Conservation (phyloP, 2,888 invertebrate species). For the Drosophila anomelani region DNA sequence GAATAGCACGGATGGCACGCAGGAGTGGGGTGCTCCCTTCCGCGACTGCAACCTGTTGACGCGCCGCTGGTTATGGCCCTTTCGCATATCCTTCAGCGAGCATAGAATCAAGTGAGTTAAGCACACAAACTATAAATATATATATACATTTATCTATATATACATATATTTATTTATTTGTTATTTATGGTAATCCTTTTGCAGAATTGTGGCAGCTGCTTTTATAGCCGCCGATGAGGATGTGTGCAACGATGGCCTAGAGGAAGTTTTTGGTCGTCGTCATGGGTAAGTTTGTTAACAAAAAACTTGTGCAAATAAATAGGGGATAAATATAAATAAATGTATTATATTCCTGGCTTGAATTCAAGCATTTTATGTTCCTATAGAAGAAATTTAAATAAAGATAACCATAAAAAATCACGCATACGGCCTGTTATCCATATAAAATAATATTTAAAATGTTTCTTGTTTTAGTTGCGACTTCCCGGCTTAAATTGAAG, state of each 20-base stretch:
- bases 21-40: slow-evolving; percentile 85
- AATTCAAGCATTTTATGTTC: neutral
- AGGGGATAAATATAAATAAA: neutral
- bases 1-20: slow-evolving; percentile 84
- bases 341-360: neutral
- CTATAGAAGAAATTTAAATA: neutral
- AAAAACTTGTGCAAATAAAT: neutral
- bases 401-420: neutral
- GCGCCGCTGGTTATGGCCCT: slow-evolving; percentile 85
- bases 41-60: slow-evolving; percentile 84
- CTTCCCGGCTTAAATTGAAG: no score
- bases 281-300: slow-evolving; percentile 84
- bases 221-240: slow-evolving; percentile 88
- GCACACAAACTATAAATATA: neutral
- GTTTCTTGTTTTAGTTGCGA: no score
- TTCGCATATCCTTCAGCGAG: slow-evolving; percentile 84
- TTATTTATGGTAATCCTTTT: slow-evolving; percentile 16
- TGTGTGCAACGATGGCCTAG: slow-evolving; percentile 90
- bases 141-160: neutral
- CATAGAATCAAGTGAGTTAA: slow-evolving; percentile 83
- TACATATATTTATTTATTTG: neutral
- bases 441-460: neutral
- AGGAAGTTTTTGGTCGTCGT: slow-evolving; percentile 89
- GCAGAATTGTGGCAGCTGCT: slow-evolving; percentile 87
- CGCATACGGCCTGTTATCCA: neutral